phyloP scores from a whole-genome alignment of 2,113 vertebrate genomes.

The Macrotus californicus region DNA sequence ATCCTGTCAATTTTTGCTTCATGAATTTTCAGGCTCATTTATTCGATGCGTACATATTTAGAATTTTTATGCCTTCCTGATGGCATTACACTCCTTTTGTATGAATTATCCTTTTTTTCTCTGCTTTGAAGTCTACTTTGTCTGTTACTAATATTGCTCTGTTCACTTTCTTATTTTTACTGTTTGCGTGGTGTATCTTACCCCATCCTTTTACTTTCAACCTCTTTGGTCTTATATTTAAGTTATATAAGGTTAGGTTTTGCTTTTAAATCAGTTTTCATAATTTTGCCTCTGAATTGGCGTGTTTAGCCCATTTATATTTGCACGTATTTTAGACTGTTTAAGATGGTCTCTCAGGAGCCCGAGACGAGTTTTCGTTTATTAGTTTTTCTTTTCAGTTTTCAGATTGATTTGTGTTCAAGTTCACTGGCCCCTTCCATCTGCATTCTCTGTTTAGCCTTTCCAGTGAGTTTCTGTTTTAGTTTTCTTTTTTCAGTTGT shows the following conservation, averaged over 20 bases:
- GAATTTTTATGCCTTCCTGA: background rate
- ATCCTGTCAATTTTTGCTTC: background rate
- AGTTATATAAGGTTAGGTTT: background rate
- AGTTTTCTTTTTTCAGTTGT: background rate
- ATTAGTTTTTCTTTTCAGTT: background rate
- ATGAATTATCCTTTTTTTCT: background rate
- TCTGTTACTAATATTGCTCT: background rate
- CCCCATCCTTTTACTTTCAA: background rate
- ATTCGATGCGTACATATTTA: background rate
- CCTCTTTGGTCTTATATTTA: background rate
- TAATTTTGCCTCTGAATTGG: background rate
- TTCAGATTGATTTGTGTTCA: background rate
- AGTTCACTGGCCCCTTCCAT: background rate
- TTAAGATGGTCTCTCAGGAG: background rate
- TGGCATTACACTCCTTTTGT: background rate
- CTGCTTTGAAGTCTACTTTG: background rate
- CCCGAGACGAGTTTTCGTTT: background rate
- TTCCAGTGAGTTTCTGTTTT: background rate
- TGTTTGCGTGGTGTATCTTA: background rate
- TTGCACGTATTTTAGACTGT: background rate
- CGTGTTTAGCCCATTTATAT: background rate
- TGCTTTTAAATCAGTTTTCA: slow-evolving; percentile 5
- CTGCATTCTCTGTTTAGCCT: background rate
- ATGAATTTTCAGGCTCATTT: slow-evolving; percentile 2
- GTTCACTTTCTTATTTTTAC: background rate